These are phyloP conservation scores for Thymelicus lineola DNA, from an alignment of 2,888 invertebrate genomes.

Conservation along the genomic window DNA sequence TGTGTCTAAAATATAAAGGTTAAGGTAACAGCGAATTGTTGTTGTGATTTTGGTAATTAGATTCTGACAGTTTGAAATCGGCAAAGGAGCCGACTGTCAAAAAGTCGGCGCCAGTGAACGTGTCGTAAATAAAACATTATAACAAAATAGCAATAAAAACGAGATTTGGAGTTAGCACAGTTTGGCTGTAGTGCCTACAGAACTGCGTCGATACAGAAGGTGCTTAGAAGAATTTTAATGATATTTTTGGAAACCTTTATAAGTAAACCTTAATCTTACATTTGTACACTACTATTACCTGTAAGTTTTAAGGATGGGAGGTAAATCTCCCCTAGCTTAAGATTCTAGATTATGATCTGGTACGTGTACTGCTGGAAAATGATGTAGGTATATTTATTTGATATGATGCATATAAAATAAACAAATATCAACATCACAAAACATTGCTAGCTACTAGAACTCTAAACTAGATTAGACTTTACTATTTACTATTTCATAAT, in stretches of 20 bases:
- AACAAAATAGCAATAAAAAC: constrained; percentile 59
- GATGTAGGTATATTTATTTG: no score
- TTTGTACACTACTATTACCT: no score
- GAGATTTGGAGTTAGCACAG: constrained; percentile 49
- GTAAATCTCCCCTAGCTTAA: no score
- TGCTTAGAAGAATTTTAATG: constrained; percentile 18
- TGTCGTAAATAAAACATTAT: constrained; percentile 73
- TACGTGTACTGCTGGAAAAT: no score
- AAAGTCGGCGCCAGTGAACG: constrained; percentile 76
- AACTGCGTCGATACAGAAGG: constrained; percentile 10
- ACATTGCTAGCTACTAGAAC: no score
- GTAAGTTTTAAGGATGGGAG: no score
- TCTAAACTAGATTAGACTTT: no score
- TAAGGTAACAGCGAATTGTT: constrained; percentile 35
- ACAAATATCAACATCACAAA: no score
- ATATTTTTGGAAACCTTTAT: not conserved
- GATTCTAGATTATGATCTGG: no score
- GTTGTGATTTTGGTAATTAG: constrained; percentile 71
- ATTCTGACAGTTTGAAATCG: constrained; percentile 80
- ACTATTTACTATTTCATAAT: no score
- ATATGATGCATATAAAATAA: no score
- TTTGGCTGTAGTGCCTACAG: constrained; percentile 41
- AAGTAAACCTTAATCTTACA: no score
- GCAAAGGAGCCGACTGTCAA: constrained; percentile 82
- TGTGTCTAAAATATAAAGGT: constrained; percentile 33